Conservation (phyloP, 1,140 invertebrate genomes). For the Nasonia longicornis region DNA sequence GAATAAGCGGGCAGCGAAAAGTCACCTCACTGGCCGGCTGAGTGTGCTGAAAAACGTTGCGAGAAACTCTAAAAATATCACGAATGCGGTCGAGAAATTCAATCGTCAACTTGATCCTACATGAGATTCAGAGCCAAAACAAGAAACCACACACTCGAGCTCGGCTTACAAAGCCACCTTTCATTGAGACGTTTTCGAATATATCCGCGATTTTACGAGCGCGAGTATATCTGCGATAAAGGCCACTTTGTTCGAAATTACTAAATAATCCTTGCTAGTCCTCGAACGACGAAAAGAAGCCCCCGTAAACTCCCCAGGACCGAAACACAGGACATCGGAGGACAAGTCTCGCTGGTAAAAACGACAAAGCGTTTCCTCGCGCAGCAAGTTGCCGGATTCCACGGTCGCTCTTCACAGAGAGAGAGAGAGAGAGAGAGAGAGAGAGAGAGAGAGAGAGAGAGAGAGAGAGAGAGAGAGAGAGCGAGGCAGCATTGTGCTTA, state of each 20-base stretch:
- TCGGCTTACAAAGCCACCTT: constrained; percentile 19
- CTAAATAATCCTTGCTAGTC: too few relatives aligned
- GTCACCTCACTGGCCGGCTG: neutral
- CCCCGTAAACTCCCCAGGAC: too few relatives aligned
- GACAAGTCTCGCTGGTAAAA: too few relatives aligned
- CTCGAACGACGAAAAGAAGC: neutral
- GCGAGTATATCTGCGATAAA: too few relatives aligned
- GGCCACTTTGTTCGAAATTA: too few relatives aligned
- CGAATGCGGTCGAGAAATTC: neutral
- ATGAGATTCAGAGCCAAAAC: neutral
- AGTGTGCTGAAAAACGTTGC: neutral
- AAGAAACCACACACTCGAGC: neutral
- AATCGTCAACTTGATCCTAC: neutral
- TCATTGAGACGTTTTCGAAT: neutral
- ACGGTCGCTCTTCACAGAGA: neutral
- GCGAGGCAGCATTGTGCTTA: constrained; percentile 9
- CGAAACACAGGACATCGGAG: neutral
- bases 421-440: neutral
- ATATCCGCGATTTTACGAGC: neutral
- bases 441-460: neutral
- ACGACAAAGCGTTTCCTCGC: too few relatives aligned
- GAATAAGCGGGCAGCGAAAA: too few relatives aligned
- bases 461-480: neutral
- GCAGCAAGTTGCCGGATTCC: neutral
- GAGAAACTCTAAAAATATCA: constrained; percentile 3